These are phyloP conservation scores for Paratrypauchen microcephalus DNA, from an alignment of 2,797 vertebrate species.

Conservation along the genomic window DNA sequence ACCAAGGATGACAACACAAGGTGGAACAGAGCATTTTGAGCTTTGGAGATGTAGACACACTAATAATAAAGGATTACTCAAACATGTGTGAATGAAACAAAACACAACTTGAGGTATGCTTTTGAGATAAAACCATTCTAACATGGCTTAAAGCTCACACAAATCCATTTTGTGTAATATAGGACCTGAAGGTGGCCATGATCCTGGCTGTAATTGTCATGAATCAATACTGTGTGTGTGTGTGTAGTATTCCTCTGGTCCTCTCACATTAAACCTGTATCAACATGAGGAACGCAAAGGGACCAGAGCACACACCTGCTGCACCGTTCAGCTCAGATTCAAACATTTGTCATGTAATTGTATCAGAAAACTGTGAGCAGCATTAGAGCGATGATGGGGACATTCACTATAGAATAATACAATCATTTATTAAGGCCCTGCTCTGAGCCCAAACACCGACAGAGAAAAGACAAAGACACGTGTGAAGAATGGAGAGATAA, in stretches of 20 bases:
- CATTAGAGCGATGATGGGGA: neutral
- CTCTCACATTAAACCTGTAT: neutral
- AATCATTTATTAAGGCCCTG: neutral
- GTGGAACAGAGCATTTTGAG: too few species aligned
- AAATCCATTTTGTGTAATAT: too few species aligned
- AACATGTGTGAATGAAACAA: too few species aligned
- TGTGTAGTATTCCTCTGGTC: neutral
- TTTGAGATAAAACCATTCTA: too few species aligned
- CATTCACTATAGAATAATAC: neutral
- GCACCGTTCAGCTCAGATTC: neutral
- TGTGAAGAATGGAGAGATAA: constrained; percentile 68
- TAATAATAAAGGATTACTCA: too few species aligned
- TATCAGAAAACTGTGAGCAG: too few species aligned
- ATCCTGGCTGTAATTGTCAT: neutral
- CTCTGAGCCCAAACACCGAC: too few species aligned
- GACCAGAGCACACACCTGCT: neutral
- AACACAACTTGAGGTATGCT: too few species aligned
- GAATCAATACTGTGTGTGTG: neutral
- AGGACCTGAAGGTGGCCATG: neutral
- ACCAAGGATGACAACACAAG: too few species aligned
- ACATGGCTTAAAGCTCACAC: too few species aligned
- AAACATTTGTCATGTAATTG: neutral
- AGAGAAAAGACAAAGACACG: constrained; percentile 80
- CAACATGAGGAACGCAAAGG: neutral
- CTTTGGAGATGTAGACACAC: too few species aligned